phyloP scores from a whole-genome alignment of 37 sponge, comb jelly and placozoan species.

The Eunapius fragilis region DNA sequence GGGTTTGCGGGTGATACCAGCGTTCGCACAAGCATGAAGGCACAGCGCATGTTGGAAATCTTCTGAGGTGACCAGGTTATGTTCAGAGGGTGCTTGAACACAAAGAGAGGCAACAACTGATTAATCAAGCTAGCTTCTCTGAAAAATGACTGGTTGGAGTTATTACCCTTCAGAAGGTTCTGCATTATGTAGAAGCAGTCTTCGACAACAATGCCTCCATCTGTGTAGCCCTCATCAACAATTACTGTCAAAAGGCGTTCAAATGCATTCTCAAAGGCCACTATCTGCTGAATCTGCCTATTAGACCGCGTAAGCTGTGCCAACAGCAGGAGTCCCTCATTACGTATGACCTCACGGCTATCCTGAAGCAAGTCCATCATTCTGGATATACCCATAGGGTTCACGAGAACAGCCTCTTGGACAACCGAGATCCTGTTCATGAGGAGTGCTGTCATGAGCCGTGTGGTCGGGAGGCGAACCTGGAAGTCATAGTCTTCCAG shows the following conservation, averaged over 20 bases:
- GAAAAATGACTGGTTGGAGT: conserved; percentile 92
- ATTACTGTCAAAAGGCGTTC: conserved; percentile 82
- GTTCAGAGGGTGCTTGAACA: conserved; percentile 10
- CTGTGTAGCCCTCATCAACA: conserved; percentile 84
- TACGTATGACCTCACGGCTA: conserved; percentile 84
- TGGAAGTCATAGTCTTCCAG: conserved; percentile 88
- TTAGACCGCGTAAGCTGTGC: conserved; percentile 78
- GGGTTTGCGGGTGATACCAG: conserved; percentile 72
- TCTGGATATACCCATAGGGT: conserved; percentile 83
- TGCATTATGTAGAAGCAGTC: conserved; percentile 82
- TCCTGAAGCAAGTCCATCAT: conserved; percentile 92
- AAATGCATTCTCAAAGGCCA: conserved; percentile 97
- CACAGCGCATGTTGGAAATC: conserved; percentile 51
- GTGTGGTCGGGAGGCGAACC: conserved; percentile 72
- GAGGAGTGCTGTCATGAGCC: conserved; percentile 66
- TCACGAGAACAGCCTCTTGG: conserved; percentile 74
- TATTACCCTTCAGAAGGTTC: conserved; percentile 72
- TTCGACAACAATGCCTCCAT: conserved; percentile 89
- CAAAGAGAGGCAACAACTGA: conserved; percentile 64
- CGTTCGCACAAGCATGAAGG: conserved; percentile 54
- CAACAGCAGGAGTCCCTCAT: conserved; percentile 86
- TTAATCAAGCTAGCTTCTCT: conserved; percentile 80
- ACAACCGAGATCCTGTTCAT: conserved; percentile 37
- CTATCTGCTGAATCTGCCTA: conserved; percentile 89
- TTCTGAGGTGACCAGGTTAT: conserved; percentile 50